A percentile compares a stretch with the other conserved stretches of the same genome.
Conservation (phyloP, 1,140 invertebrate species). For the Nautilus pompilius region DNA sequence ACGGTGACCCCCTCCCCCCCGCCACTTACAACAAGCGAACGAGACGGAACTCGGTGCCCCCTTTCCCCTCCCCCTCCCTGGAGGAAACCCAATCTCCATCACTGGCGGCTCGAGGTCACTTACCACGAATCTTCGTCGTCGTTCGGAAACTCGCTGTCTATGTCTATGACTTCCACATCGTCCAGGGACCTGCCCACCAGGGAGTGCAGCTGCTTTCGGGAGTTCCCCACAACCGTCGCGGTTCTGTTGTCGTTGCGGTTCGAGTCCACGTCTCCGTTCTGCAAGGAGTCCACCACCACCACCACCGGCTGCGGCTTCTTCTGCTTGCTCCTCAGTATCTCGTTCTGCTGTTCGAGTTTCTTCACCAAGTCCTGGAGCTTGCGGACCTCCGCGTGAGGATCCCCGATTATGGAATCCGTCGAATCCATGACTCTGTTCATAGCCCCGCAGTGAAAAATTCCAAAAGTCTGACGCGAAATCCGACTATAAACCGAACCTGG, state of each 20-base stretch:
- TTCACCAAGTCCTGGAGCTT: conserved; percentile 56
- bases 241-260: conserved; percentile 26
- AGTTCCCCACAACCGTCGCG: neutral
- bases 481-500: too few relatives aligned
- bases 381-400: conserved; percentile 52
- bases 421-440: too few relatives aligned
- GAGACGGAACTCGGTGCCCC: too few relatives aligned
- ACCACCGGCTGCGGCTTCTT: conserved; percentile 27
- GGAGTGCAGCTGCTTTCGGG: too few relatives aligned
- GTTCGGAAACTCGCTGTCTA: conserved; percentile 29
- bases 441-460: too few relatives aligned
- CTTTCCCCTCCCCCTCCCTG: too few relatives aligned
- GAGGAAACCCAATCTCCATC: too few relatives aligned
- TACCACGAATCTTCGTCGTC: conserved; percentile 48
- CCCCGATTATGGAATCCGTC: conserved; percentile 8
- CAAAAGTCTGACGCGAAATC: too few relatives aligned
- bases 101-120: too few relatives aligned
- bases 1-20: too few relatives aligned
- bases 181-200: too few relatives aligned
- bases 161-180: conserved; percentile 35
- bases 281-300: conserved; percentile 16
- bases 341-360: conserved; percentile 55
- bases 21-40: too few relatives aligned
- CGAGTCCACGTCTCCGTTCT: conserved; percentile 25
- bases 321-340: conserved; percentile 49